Percentiles rank a stretch among this genome's conserved stretches.
phyloP scores from a whole-genome alignment of 2,113 vertebrate species.

The Ceyx cyanopectus region DNA sequence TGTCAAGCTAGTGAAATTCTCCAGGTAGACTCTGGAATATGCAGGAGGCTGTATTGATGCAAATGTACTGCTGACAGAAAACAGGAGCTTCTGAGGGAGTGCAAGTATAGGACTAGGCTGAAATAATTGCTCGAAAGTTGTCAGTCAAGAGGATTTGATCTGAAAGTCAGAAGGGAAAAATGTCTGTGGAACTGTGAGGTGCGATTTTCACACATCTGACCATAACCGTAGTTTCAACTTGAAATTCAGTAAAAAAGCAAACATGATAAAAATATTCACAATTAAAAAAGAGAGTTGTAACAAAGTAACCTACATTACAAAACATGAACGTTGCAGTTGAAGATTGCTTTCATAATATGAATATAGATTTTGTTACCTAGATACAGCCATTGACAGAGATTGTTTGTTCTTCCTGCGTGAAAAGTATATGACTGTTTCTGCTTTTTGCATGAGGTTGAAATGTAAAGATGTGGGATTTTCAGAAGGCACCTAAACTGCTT shows the following conservation, averaged over 20 bases:
- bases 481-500: neutral
- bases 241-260: slow-evolving; percentile 7
- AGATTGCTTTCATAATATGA: neutral
- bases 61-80: neutral
- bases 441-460: neutral
- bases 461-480: neutral
- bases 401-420: neutral
- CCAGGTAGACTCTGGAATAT: neutral
- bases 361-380: slow-evolving; percentile 23
- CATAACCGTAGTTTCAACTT: neutral
- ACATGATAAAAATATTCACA: neutral
- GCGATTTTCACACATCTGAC: neutral
- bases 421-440: neutral
- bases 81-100: neutral
- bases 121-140: neutral
- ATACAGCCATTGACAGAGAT: neutral
- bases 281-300: neutral
- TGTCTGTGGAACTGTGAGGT: neutral
- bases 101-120: neutral
- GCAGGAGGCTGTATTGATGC: neutral
- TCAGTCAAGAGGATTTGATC: neutral
- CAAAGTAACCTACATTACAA: neutral
- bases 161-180: neutral
- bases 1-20: neutral
- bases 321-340: neutral